Evolutionary conservation across 2,113 vertebrate species (phyloP), one percentile per base, ranked within the genome.

Genomic region (Cromileptes altivelis): DNA sequence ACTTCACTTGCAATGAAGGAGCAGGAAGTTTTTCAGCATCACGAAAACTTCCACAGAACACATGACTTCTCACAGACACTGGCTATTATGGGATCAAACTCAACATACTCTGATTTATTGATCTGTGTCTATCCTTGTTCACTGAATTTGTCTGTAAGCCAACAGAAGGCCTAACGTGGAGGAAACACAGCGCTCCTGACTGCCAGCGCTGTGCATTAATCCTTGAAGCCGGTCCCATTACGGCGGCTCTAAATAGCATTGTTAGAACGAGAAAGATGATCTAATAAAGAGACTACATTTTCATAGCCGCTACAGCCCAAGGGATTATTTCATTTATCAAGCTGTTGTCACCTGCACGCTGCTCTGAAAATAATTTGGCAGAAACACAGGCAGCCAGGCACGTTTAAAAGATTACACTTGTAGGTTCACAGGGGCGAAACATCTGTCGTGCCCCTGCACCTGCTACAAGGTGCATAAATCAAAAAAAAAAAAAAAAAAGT

Each of bases 251-350:
- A 89, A 88, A 89, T 82, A 85, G 81, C 85, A 53, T 77, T 25
- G 82, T 85, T 83, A 89, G 64, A 63, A 49, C 10, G 5, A 75
- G 82, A 88, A 74, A 75, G 84, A 76, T 58, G 77, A 85, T 87
- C 86, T 81, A 85, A 93, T 90, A 81, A 89, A 86, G 60, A 82
- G 82, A 68, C 79, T 76, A 67, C 72, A 55, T 76, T 80, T 80
- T 84, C 76, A 67, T 69, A 63, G 83, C 81, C 45, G 77, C 81
- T 21, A 3, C 75, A 55, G 75, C 82, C 75, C 40, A 0, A 17
- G 77, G 87, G 82, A 82, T 81, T 37, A 64, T 79, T 89, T 81
- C 85, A 88, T 92, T 88, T 78, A 87, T 94, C 90, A 88, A 77
- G 58, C 80, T 72, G 86, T 85, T 77, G 70, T 91, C 89, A 89